These are phyloP conservation scores for Drosophila merina DNA, from an alignment of 2,888 invertebrate species.

Conservation along the genomic window DNA sequence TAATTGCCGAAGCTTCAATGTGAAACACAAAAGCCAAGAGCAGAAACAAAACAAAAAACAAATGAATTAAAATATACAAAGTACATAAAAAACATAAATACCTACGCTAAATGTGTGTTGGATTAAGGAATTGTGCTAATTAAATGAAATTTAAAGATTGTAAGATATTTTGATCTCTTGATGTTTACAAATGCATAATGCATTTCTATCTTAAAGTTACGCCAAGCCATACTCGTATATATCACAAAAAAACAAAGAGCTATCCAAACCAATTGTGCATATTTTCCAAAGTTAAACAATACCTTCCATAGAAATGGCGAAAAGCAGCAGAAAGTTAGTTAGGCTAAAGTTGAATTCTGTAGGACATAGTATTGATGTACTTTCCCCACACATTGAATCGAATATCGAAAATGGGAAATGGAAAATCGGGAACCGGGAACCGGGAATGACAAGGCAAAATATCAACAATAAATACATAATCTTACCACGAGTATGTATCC, in stretches of 20 bases:
- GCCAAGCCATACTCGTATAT: slow-evolving; percentile 29
- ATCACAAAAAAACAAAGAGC: slow-evolving; percentile 67
- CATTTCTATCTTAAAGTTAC: slow-evolving; percentile 8
- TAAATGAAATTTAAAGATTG: slow-evolving; percentile 16
- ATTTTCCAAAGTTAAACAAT: slow-evolving; percentile 64
- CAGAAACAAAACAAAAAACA: slow-evolving; percentile 15
- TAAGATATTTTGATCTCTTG: slow-evolving; percentile 42
- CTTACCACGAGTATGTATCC: slow-evolving; percentile 57
- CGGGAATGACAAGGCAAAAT: slow-evolving; percentile 24
- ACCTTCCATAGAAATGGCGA: slow-evolving; percentile 16
- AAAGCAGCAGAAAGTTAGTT: slow-evolving; percentile 48
- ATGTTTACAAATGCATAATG: slow-evolving; percentile 15
- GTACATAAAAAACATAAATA: slow-evolving; percentile 3
- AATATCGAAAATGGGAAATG: neutral
- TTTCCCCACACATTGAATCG: neutral
- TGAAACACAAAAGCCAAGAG: slow-evolving; percentile 34
- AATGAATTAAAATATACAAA: slow-evolving; percentile 19
- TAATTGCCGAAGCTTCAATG: slow-evolving; percentile 58
- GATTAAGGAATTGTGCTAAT: slow-evolving; percentile 20
- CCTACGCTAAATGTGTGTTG: slow-evolving; percentile 6
- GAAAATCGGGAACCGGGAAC: neutral
- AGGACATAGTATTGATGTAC: neutral
- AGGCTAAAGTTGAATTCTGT: slow-evolving; percentile 59
- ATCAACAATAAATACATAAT: slow-evolving; percentile 57
- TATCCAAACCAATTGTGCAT: slow-evolving; percentile 75